Percentiles rank a stretch among this genome's conserved stretches.
phyloP scores from a whole-genome alignment of 2,888 invertebrate genomes.

The Melikaiella ostensackeni region DNA sequence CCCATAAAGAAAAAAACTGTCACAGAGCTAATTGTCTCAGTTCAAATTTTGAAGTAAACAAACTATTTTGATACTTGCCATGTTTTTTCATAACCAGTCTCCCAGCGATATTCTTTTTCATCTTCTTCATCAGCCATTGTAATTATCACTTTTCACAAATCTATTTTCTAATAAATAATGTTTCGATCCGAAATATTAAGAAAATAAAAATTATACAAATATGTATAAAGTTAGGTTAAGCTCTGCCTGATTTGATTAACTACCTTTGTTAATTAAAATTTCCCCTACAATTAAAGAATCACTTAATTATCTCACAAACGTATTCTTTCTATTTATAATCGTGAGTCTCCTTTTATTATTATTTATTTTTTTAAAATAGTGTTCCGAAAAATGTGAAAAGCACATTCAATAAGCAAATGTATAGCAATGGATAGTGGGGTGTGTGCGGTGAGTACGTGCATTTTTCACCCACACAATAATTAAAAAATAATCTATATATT shows the following conservation, averaged over 20 bases:
- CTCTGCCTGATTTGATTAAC: neutral
- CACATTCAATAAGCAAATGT: neutral
- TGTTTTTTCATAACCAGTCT: constrained; percentile 96
- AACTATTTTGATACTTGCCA: constrained; percentile 80
- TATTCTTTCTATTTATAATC: neutral
- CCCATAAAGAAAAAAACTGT: too few relatives aligned
- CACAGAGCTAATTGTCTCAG: too few relatives aligned
- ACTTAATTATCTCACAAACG: neutral
- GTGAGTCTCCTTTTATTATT: neutral
- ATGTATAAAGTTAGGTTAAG: neutral
- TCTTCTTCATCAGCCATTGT: constrained; percentile 87
- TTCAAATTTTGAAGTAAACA: neutral
- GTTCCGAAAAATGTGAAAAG: neutral
- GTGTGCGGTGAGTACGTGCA: too few relatives aligned
- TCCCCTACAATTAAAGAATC: neutral
- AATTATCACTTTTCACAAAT: neutral
- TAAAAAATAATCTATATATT: too few relatives aligned
- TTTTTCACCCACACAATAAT: too few relatives aligned
- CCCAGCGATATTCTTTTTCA: constrained; percentile 95
- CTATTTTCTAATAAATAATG: neutral
- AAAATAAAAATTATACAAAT: neutral
- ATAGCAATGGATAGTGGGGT: too few relatives aligned
- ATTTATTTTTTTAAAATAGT: neutral
- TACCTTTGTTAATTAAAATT: neutral
- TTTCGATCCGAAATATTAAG: neutral